Percentiles rank a stretch among this genome's conserved stretches.
phyloP scores from a whole-genome alignment of 2,113 vertebrate genomes.

The Gyps fulvus region DNA sequence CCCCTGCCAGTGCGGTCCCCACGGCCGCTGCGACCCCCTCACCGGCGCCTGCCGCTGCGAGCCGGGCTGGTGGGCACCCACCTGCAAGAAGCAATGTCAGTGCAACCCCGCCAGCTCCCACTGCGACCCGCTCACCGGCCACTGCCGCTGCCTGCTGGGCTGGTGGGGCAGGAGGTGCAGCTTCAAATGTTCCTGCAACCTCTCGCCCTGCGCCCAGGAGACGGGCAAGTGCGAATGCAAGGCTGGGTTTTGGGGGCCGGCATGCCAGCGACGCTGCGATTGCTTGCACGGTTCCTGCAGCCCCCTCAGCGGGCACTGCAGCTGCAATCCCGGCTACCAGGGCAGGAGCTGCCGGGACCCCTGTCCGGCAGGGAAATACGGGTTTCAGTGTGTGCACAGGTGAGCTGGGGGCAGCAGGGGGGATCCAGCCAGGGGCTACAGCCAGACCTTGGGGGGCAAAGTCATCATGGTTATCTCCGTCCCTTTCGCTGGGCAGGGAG shows the following conservation, averaged over 20 bases:
- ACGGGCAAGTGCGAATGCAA: constrained; percentile 81
- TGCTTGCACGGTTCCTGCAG: constrained; percentile 81
- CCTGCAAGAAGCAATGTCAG: constrained; percentile 80
- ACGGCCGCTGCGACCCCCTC: constrained; percentile 80
- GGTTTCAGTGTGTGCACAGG: constrained; percentile 79
- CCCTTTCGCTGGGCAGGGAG: background rate
- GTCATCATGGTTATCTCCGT: rapidly evolving
- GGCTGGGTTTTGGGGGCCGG: constrained; percentile 77
- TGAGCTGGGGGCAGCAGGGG: constrained; percentile 9
- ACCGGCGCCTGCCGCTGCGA: constrained; percentile 84
- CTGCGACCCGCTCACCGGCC: constrained; percentile 81
- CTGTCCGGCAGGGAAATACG: constrained; percentile 78
- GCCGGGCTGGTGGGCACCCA: constrained; percentile 83
- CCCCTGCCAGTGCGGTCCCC: constrained; percentile 78
- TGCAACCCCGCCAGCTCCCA: constrained; percentile 67
- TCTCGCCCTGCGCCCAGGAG: constrained; percentile 79
- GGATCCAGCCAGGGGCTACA: too few species aligned
- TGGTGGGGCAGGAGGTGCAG: constrained; percentile 86
- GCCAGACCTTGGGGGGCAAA: too few species aligned
- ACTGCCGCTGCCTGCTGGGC: constrained; percentile 78
- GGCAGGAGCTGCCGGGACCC: constrained; percentile 74
- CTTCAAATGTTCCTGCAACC: constrained; percentile 77
- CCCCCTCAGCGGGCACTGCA: constrained; percentile 70
- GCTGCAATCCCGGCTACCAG: constrained; percentile 81
- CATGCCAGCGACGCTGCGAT: constrained; percentile 78